Evolutionary conservation across 64 coral and sea anemone genomes (phyloP).

Genomic region (Pachyseris speciosa): DNA sequence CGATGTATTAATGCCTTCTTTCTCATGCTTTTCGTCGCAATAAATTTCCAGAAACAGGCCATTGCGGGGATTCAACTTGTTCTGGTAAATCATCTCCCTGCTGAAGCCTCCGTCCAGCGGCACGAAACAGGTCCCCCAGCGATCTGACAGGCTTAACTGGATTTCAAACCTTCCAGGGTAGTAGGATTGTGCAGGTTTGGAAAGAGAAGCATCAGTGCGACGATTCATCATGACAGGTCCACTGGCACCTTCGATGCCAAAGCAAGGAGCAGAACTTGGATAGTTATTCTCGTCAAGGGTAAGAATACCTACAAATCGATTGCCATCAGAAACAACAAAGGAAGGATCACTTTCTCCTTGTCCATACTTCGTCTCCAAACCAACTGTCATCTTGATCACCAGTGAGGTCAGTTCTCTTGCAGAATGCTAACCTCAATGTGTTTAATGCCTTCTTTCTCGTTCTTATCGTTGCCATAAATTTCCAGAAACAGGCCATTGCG

Average conservation of each 20-base stretch:
- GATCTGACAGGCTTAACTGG: background rate
- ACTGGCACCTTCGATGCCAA: background rate
- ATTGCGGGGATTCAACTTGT: background rate
- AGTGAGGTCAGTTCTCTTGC: background rate
- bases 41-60: constrained; percentile 20
- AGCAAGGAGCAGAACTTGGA: background rate
- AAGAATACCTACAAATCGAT: background rate
- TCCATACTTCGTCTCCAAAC: background rate
- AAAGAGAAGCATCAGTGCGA: background rate
- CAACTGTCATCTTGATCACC: constrained; percentile 37
- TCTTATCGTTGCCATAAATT: background rate
- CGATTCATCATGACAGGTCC: background rate
- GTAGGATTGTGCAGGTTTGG: background rate
- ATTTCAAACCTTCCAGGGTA: constrained; percentile 31
- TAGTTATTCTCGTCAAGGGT: background rate
- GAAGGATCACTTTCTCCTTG: background rate
- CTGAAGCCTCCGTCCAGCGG: constrained; percentile 2
- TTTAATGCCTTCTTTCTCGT: background rate
- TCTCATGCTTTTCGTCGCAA: background rate
- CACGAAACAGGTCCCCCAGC: constrained; percentile 29
- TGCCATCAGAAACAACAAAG: background rate
- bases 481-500: background rate
- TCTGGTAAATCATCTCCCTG: background rate
- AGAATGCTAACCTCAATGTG: constrained; percentile 4
- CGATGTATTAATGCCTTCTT: constrained; percentile 15